Percentiles rank a stretch among this genome's conserved stretches.
These are phyloP conservation scores for Cyclargus thomasi DNA, from an alignment of 1,140 invertebrate species.

Conservation along the genomic window DNA sequence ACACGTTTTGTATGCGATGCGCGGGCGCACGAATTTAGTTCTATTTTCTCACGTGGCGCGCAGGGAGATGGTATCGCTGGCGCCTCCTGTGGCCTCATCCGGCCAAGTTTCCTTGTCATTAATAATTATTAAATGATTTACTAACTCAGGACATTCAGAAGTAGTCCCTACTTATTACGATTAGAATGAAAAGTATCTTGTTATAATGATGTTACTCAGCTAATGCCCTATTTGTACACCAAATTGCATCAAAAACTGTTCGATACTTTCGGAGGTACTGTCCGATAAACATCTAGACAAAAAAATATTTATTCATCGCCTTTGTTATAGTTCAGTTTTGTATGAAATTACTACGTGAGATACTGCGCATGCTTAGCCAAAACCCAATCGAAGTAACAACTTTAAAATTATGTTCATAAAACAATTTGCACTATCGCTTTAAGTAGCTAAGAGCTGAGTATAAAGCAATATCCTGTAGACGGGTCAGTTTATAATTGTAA, in stretches of 20 bases:
- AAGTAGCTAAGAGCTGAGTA: background rate
- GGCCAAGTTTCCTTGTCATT: slow-evolving; percentile 62
- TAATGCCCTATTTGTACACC: no score
- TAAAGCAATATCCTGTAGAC: slow-evolving; percentile 6
- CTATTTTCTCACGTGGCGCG: slow-evolving; percentile 52
- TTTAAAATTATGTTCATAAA: background rate
- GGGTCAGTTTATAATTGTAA: slow-evolving; percentile 6
- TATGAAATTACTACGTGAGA: no score
- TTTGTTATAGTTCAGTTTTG: no score
- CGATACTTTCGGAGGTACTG: no score
- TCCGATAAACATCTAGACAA: no score
- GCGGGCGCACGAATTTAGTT: slow-evolving; percentile 43
- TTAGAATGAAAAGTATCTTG: no score
- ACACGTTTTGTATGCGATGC: background rate
- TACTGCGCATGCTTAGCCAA: no score
- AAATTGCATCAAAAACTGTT: no score
- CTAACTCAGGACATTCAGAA: no score
- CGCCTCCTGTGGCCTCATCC: slow-evolving; percentile 59
- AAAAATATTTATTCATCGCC: no score
- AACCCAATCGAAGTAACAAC: background rate
- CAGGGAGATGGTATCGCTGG: slow-evolving; percentile 60
- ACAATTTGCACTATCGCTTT: background rate
- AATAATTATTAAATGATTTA: slow-evolving; percentile 42
- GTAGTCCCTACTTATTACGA: no score
- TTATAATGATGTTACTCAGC: no score